Evolutionary conservation across 2,113 vertebrate genomes (phyloP).

Genomic region (Prinia subflava): DNA sequence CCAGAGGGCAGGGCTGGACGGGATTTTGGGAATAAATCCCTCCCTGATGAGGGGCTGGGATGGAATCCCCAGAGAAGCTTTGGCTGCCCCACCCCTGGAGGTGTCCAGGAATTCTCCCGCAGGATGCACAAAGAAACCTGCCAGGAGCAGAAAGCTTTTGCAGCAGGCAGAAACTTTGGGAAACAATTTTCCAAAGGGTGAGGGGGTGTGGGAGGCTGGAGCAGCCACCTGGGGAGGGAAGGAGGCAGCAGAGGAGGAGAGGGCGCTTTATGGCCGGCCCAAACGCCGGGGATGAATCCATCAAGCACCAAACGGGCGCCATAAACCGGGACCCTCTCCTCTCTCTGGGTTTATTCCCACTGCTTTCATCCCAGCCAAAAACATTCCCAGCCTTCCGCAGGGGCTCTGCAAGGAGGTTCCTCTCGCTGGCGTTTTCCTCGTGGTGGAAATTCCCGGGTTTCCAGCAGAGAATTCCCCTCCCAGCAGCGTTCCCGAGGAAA

Average conservation of each 20-base stretch:
- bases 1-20: neutral
- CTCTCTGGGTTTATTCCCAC: neutral
- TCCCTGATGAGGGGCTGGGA: neutral
- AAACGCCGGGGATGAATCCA: neutral
- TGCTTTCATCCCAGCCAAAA: neutral
- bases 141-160: too few relatives aligned
- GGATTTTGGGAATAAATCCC: neutral
- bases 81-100: neutral
- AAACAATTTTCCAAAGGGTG: neutral
- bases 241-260: neutral
- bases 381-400: neutral
- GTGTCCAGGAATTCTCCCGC: too few relatives aligned
- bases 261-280: neutral
- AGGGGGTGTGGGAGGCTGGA: neutral
- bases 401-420: neutral
- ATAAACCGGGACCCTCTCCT: neutral
- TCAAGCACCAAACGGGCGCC: slow-evolving; percentile 17
- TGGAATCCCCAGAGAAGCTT: neutral
- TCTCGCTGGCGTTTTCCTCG: rapidly evolving
- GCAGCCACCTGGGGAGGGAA: neutral
- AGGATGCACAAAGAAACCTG: too few relatives aligned
- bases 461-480: neutral
- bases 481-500: neutral
- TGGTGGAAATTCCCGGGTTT: neutral
- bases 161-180: neutral